Evolutionary conservation across 1,140 invertebrate species (phyloP).

Genomic region (Zaprionus nigranus): DNA sequence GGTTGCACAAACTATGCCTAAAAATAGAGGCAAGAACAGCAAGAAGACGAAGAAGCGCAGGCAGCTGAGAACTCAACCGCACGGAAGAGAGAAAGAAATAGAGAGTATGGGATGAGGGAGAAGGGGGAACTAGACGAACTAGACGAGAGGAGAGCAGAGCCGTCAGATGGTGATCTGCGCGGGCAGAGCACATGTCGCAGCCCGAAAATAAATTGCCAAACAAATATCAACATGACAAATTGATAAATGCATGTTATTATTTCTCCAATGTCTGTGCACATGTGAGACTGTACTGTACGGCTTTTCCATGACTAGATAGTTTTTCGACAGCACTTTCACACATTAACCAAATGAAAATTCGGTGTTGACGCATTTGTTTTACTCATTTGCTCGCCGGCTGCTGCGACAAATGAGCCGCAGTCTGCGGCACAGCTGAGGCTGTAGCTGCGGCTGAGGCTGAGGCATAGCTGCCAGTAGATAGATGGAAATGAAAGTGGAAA

Average conservation of each 20-base stretch:
- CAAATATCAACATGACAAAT: slow-evolving; percentile 84
- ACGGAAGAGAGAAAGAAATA: slow-evolving; percentile 4
- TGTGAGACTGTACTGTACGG: neutral
- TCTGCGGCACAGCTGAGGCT: slow-evolving; percentile 61
- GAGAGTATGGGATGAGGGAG: neutral
- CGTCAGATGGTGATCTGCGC: slow-evolving; percentile 7
- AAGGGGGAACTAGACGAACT: neutral
- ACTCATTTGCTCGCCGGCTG: slow-evolving; percentile 55
- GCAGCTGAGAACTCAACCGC: slow-evolving; percentile 50
- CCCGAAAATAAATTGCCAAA: slow-evolving; percentile 82
- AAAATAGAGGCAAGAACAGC: slow-evolving; percentile 56
- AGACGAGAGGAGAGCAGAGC: neutral
- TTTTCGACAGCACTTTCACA: slow-evolving; percentile 66
- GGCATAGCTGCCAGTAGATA: slow-evolving; percentile 42
- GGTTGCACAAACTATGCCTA: slow-evolving; percentile 36
- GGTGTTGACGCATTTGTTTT: slow-evolving; percentile 82
- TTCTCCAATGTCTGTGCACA: slow-evolving; percentile 47
- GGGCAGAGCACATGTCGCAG: slow-evolving; percentile 51
- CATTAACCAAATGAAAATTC: slow-evolving; percentile 83
- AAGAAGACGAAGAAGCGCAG: slow-evolving; percentile 17
- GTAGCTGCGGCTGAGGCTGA: slow-evolving; percentile 33
- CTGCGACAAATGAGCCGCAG: slow-evolving; percentile 73
- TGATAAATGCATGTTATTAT: slow-evolving; percentile 84
- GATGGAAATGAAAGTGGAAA: slow-evolving; percentile 32
- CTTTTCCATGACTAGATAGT: slow-evolving; percentile 38